phyloP scores from a whole-genome alignment of 2,113 vertebrate species.

The Petaurus breviceps region DNA sequence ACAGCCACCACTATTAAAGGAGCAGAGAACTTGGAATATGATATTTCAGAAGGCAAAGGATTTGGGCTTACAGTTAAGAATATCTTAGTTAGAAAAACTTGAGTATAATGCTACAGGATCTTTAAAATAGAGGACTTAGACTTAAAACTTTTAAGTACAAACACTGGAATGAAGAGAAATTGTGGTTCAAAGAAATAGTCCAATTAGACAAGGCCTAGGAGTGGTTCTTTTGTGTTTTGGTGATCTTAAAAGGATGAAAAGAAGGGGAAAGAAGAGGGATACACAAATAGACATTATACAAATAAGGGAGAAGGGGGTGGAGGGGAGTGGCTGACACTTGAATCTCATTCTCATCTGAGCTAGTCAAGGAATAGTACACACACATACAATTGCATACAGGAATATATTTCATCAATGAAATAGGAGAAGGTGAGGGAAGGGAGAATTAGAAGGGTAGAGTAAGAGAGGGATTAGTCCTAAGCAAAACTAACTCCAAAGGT shows the following conservation, averaged over 20 bases:
- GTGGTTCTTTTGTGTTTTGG: not conserved
- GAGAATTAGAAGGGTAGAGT: too few species aligned
- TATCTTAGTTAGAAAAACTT: not conserved
- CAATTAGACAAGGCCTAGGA: not conserved
- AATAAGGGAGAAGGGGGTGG: not conserved
- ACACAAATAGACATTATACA: not conserved
- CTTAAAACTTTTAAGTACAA: not conserved
- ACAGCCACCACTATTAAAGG: not conserved
- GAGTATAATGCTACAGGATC: not conserved
- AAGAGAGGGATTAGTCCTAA: not conserved
- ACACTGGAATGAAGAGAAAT: not conserved
- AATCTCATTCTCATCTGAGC: not conserved
- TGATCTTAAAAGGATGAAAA: not conserved
- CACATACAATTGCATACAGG: not conserved
- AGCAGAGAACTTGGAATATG: not conserved
- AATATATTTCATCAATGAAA: not conserved
- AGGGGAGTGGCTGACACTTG: not conserved
- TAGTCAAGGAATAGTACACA: not conserved
- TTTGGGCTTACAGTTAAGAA: not conserved
- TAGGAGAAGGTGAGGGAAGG: not conserved
- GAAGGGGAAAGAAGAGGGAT: not conserved
- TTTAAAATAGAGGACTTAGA: not conserved
- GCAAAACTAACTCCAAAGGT: not conserved
- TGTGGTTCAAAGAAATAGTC: not conserved
- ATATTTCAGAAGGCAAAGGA: not conserved